Evolutionary conservation across 1,140 invertebrate genomes (phyloP), one percentile per base, ranked within the genome.

Genomic region (Drosophila lowei): DNA sequence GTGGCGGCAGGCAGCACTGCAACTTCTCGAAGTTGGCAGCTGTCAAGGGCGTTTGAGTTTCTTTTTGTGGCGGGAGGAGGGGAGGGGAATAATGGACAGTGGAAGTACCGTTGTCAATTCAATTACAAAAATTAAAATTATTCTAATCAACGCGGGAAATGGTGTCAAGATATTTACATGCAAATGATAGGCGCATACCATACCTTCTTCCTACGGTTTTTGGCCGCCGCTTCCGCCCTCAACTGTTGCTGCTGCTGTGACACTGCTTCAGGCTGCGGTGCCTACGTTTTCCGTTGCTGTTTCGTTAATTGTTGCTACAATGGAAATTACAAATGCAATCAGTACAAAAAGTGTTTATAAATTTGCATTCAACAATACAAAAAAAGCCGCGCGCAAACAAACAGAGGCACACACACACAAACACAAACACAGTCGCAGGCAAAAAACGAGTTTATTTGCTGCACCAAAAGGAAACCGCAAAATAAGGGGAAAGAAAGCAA

Each of bases 11-110:
- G 28, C 57, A 43, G 57, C 60, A 38, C 63, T 38, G 48, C 43
- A 56, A 41, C 59, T 61, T 11, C 43, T 18, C 28, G 11, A 58
- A 21, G 42, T 52, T 68, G 28, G 41, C 77, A 76, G 75, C 81
- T 80, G 77, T 86, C 81, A 85, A 85, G 81, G 81, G 81, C 81
- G 77, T 86, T 75, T 70, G 52, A 60, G 48, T 70, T 64, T 70
- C 53, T 47, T 43, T 38, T 44, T 50, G 25, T 30, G 1, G n/a
- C 25, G 49, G 21, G 30, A 30, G 7, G 9, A 2, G 9, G 34
- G 34, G 11, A 13, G 34, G 1, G 8, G 11, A 5, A 38, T 9
- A 38, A 13, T 11, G 34, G 9, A 38, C 34, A 38, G 34, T 38
- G 34, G 11, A 38, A 38, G 4, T 38, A 38, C 11, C 34, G 11